A percentile compares a stretch with the other conserved stretches of the same genome.
phyloP scores from a whole-genome alignment of 2,888 invertebrate species.

The Muscina levida region DNA sequence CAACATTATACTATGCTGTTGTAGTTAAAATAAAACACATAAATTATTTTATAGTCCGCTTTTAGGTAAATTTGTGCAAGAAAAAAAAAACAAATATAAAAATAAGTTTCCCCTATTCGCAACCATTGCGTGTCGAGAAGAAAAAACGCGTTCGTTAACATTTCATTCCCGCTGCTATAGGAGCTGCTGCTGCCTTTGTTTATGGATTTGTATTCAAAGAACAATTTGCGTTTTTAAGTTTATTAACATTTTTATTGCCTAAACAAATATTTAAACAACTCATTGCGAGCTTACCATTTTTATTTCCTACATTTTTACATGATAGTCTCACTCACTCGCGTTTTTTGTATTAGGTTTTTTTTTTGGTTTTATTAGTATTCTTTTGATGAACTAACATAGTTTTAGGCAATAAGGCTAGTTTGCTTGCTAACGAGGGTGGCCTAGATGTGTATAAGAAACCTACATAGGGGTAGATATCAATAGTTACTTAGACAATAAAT shows the following conservation, averaged over 20 bases:
- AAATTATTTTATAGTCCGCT: constrained; percentile 63
- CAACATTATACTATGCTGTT: too few relatives aligned
- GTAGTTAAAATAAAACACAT: constrained; percentile 48
- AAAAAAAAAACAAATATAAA: constrained; percentile 27
- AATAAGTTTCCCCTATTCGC: background rate
- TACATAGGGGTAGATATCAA: too few relatives aligned
- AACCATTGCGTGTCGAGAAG: constrained; percentile 42
- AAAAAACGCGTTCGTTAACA: constrained; percentile 12
- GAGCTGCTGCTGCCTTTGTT: constrained; percentile 1
- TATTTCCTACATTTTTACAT: background rate
- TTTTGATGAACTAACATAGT: constrained; percentile 9
- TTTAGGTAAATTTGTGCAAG: constrained; percentile 56
- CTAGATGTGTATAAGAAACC: too few relatives aligned
- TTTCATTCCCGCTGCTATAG: background rate
- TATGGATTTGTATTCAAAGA: constrained; percentile 30
- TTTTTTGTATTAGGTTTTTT: constrained; percentile 20
- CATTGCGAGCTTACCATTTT: constrained; percentile 33
- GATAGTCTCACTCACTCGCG: background rate
- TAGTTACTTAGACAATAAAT: too few relatives aligned
- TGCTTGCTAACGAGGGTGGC: constrained; percentile 15
- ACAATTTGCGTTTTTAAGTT: constrained; percentile 64
- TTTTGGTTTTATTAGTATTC: constrained; percentile 41
- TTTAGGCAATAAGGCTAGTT: constrained; percentile 45
- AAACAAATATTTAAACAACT: constrained; percentile 70
- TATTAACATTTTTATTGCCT: constrained; percentile 74